phyloP scores from a whole-genome alignment of 2,797 vertebrate genomes.

The Leuciscus waleckii region DNA sequence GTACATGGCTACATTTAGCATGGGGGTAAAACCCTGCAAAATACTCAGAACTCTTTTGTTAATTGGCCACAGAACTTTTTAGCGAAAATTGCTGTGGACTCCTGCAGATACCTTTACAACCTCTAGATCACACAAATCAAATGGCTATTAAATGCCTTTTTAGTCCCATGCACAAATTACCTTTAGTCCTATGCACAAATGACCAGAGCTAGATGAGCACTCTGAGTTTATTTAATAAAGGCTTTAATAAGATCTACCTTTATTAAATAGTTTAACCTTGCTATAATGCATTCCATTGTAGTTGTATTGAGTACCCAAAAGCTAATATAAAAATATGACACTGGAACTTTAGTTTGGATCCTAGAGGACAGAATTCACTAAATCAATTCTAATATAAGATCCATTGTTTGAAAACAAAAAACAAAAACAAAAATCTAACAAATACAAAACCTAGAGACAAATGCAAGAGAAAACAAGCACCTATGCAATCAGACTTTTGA shows the following conservation, averaged over 20 bases:
- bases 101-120: neutral
- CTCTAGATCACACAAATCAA: neutral
- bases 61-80: constrained; percentile 11
- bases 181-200: constrained; percentile 16
- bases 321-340: neutral
- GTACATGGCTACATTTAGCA: neutral
- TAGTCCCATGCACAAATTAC: constrained; percentile 13
- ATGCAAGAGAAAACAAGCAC: neutral
- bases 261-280: neutral
- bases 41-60: constrained; percentile 16
- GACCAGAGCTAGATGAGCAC: neutral
- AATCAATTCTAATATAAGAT: neutral
- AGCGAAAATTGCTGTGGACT: neutral
- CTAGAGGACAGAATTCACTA: neutral
- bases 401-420: neutral
- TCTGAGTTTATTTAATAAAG: neutral
- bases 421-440: no score
- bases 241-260: neutral
- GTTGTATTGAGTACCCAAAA: neutral
- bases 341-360: neutral
- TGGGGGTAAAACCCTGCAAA: neutral
- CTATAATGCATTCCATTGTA: neutral
- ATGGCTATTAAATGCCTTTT: constrained; percentile 9
- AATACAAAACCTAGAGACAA: neutral
- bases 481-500: neutral